Conservation (phyloP, 2,797 vertebrate species). For the Protonibea diacanthus region DNA sequence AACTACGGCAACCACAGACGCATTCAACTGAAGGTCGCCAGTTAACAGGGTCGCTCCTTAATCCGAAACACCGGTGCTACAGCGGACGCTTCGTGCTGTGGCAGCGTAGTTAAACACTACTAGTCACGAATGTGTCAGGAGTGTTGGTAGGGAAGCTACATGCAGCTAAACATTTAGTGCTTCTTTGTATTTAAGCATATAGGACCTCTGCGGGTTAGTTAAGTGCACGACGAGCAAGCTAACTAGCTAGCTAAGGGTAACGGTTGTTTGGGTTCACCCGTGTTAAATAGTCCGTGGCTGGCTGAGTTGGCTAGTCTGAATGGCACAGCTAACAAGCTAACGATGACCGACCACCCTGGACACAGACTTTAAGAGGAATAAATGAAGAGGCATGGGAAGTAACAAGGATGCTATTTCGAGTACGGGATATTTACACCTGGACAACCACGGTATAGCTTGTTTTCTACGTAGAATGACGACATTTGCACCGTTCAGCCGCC, state of each 20-base stretch:
- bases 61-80: too few relatives aligned
- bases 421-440: conserved; percentile 31
- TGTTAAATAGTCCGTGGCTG: conserved; percentile 55
- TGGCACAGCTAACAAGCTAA: conserved; percentile 47
- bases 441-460: conserved; percentile 18
- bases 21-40: too few relatives aligned
- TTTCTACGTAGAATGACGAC: conserved; percentile 42
- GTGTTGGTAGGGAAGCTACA: neutral
- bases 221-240: neutral
- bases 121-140: conserved; percentile 14
- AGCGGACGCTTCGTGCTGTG: neutral
- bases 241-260: conserved; percentile 40
- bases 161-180: neutral
- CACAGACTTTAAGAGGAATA: neutral
- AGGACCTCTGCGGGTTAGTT: neutral
- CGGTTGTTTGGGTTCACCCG: conserved; percentile 18
- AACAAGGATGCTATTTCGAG: neutral
- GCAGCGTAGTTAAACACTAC: neutral
- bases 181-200: neutral
- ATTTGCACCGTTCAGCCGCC: conserved; percentile 16
- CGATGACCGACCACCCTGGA: neutral
- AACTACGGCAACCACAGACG: too few relatives aligned
- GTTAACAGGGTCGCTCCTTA: too few relatives aligned
- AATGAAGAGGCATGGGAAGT: conserved; percentile 15
- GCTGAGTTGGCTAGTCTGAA: conserved; percentile 36